Conservation (phyloP, 2,113 vertebrate species). For the Ramphastos sulfuratus region DNA sequence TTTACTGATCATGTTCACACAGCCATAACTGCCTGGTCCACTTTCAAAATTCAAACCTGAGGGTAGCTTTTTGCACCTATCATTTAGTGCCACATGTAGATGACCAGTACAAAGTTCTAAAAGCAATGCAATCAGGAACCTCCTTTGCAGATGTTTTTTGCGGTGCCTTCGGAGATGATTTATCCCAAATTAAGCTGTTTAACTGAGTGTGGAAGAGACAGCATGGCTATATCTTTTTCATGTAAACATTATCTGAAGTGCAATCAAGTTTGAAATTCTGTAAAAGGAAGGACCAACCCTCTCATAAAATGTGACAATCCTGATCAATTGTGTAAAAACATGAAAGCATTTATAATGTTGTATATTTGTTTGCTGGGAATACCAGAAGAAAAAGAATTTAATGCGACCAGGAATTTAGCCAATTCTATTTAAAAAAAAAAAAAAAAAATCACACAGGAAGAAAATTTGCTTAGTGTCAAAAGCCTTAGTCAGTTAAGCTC, state of each 20-base stretch:
- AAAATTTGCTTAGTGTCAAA: conserved; percentile 29
- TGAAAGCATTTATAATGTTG: not conserved
- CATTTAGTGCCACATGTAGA: not conserved
- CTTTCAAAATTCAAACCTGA: not conserved
- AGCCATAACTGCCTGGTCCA: not conserved
- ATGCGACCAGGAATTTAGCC: not conserved
- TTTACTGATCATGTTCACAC: not conserved
- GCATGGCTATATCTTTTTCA: not conserved
- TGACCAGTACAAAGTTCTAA: not conserved
- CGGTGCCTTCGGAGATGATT: not conserved
- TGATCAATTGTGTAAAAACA: not conserved
- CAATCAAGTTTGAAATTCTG: not conserved
- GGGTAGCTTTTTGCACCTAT: not conserved
- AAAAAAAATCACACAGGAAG: conserved; percentile 25
- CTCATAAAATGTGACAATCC: not conserved
- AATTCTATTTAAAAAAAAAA: not conserved
- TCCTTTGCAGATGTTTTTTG: not conserved
- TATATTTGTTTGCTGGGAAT: not conserved
- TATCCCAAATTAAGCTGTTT: conserved; percentile 1
- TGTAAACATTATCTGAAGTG: not conserved
- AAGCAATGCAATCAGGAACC: not conserved
- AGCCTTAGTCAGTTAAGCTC: conserved; percentile 39
- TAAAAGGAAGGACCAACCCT: not conserved
- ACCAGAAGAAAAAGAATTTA: not conserved
- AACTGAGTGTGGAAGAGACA: not conserved